Conservation (phyloP, 2,888 invertebrate genomes). For the Pelosia muscerda region DNA sequence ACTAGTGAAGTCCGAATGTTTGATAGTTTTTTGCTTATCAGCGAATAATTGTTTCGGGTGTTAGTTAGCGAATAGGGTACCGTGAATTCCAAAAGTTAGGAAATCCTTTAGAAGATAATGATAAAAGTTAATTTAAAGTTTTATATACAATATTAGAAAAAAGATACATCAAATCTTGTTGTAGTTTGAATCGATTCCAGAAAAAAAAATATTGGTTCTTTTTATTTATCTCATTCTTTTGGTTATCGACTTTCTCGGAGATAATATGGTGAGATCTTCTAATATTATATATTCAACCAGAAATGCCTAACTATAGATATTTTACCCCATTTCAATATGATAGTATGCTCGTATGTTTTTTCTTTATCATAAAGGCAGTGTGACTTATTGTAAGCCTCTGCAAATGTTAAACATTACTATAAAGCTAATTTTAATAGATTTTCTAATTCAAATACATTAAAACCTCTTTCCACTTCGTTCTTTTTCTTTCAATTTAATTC, state of each 20-base stretch:
- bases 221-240: background rate
- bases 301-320: too few relatives aligned
- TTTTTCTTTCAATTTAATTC: too few relatives aligned
- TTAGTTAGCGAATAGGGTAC: slow-evolving; percentile 76
- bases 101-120: background rate
- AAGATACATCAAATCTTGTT: background rate
- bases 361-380: background rate
- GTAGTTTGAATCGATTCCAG: background rate
- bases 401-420: too few relatives aligned
- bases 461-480: too few relatives aligned
- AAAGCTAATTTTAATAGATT: too few relatives aligned
- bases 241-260: background rate
- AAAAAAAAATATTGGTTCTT: too few relatives aligned
- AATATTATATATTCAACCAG: too few relatives aligned
- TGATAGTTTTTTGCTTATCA: slow-evolving; percentile 76
- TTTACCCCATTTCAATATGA: background rate
- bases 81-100: slow-evolving; percentile 10
- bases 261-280: background rate
- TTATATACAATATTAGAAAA: too few relatives aligned
- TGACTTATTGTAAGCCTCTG: too few relatives aligned
- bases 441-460: too few relatives aligned
- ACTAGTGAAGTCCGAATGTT: slow-evolving; percentile 78
- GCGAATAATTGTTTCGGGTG: slow-evolving; percentile 76
- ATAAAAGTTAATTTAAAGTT: background rate
- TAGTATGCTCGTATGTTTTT: too few relatives aligned